Evolutionary conservation across 1,140 invertebrate genomes (phyloP).

Genomic region (Phthorimaea operculella): DNA sequence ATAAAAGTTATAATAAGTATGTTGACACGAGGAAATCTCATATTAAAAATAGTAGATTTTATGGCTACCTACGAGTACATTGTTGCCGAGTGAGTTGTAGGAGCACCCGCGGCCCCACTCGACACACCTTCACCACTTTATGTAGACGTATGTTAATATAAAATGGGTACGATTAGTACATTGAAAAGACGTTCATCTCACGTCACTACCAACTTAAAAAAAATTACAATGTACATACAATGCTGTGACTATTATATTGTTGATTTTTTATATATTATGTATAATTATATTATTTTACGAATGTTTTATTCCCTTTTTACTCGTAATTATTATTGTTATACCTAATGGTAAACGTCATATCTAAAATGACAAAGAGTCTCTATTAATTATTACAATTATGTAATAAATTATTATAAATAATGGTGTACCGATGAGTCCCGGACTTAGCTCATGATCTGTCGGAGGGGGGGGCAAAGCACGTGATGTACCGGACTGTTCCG

Average conservation of each 20-base stretch:
- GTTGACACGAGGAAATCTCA: slow-evolving; percentile 24
- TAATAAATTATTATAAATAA: slow-evolving; percentile 24
- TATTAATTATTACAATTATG: slow-evolving; percentile 34
- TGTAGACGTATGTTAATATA: slow-evolving; percentile 35
- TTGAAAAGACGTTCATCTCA: slow-evolving; percentile 16
- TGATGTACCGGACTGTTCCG: no score
- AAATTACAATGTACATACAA: slow-evolving; percentile 41
- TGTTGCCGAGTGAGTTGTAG: background rate
- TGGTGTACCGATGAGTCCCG: background rate
- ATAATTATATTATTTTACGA: slow-evolving; percentile 54
- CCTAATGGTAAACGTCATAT: slow-evolving; percentile 52
- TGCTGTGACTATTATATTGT: slow-evolving; percentile 55
- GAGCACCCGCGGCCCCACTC: slow-evolving; percentile 15
- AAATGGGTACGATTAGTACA: slow-evolving; percentile 51
- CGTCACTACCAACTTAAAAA: slow-evolving; percentile 36
- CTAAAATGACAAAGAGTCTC: slow-evolving; percentile 39
- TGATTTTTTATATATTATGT: slow-evolving; percentile 36
- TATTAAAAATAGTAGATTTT: slow-evolving; percentile 46
- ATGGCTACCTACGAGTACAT: slow-evolving; percentile 24
- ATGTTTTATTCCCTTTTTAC: slow-evolving; percentile 55
- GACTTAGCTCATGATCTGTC: no score
- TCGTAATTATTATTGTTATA: slow-evolving; percentile 54
- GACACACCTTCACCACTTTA: slow-evolving; percentile 25
- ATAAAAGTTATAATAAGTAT: slow-evolving; percentile 42
- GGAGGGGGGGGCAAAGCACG: no score